Base-by-base conservation (phyloP, 2,797 vertebrate species). In the Peromyscus attwateri region DNA sequence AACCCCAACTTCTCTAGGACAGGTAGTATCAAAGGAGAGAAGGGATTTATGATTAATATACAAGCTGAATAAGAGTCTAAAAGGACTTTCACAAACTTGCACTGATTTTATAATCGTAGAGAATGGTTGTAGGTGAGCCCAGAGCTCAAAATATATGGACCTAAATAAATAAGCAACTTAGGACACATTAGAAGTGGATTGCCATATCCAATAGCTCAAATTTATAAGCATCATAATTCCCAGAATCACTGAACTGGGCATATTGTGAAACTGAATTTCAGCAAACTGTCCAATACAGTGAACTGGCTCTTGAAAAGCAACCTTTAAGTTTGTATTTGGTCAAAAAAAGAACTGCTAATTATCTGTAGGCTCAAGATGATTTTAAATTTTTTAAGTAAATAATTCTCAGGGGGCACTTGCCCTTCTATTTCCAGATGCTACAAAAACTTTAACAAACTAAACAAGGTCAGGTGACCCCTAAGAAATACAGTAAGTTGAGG, bases 321-420 rank as follows among this genome's bases (percentile, higher is more conserved):
- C n/a, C n/a, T 66, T 55, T 68, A 25, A 57, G 11, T 71, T 23
- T n/a, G 0, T 91, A 25, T 89, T 94, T 94, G 81, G 52, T n/a
- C 43, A 87, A 73, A 40, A 75, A 95, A 88, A 93, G 43, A 84
- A 66, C 25, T 76, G 62, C 79, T 95, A 95, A 90, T 94, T 96
- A 92, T 96, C 87, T 92, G 52, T 96, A 93, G 96, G 88, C 43
- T 92, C 68, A 92, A 37, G 71, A 23, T 40, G 40, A 71, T 96
- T 90, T 96, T 95, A 87, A 93, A 96, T 52, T 92, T 97, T 93
- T 92, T 79, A 43, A 89, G 55, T 66, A 93, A 92, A 89, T 92
- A 25, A 5, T 92, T 94, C 77, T 96, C 88, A 17, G 3, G 25
- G 10, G 49, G 40, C 49, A 90, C 25, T 88, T 73, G 2, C 73